Conservation (phyloP, 2,113 vertebrate species). For the Odontophorus gujanensis region DNA sequence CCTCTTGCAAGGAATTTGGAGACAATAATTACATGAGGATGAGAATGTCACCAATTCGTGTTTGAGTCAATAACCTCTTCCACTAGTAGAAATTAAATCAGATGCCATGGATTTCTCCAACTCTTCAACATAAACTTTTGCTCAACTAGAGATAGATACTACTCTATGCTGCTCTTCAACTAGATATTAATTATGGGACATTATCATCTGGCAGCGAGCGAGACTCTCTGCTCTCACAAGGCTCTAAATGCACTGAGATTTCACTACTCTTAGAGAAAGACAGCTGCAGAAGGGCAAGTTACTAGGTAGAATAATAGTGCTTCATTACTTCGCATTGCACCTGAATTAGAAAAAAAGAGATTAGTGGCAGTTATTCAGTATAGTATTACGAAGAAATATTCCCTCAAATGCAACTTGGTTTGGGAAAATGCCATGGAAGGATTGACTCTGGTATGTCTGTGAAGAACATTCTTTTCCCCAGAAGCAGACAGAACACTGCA, state of each 20-base stretch:
- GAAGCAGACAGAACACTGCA: not conserved
- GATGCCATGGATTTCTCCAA: rapidly evolving
- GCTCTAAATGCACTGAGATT: not conserved
- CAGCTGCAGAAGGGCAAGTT: not conserved
- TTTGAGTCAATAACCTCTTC: not conserved
- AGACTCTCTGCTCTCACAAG: not conserved
- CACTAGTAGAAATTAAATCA: not conserved
- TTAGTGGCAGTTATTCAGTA: not conserved
- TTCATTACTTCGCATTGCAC: not conserved
- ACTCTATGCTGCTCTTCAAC: not conserved
- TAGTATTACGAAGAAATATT: rapidly evolving
- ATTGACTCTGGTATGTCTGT: too few species aligned
- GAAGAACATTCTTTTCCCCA: not conserved
- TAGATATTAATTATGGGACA: not conserved
- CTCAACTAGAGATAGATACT: not conserved
- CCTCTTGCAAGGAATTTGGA: not conserved
- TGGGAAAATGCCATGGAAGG: not conserved
- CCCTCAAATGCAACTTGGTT: not conserved
- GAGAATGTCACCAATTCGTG: not conserved
- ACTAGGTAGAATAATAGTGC: not conserved
- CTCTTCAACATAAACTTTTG: not conserved
- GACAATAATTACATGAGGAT: not conserved
- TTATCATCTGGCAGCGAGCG: not conserved
- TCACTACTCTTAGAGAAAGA: not conserved
- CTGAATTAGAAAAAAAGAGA: not conserved